Evolutionary conservation across 2,797 vertebrate genomes (phyloP).

Genomic region (Dendrocincla fuliginosa): DNA sequence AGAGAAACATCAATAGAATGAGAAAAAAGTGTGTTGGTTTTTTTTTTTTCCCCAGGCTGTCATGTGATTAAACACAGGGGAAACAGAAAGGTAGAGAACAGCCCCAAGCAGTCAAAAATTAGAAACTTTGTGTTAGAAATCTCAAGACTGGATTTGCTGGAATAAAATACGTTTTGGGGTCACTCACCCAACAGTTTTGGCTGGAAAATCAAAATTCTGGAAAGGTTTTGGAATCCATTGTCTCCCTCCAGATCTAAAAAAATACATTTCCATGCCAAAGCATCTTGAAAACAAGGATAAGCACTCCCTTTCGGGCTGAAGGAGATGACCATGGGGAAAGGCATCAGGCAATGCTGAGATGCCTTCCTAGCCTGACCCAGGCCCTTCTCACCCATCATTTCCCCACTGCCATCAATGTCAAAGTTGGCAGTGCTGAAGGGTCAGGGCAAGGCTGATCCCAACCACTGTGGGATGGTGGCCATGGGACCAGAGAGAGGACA

Average conservation of each 20-base stretch:
- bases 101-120: conserved; percentile 11
- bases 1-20: conserved; percentile 22
- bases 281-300: neutral
- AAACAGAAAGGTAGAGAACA: conserved; percentile 1
- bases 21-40: neutral
- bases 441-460: accelerated
- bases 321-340: neutral
- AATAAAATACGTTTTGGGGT: neutral
- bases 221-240: neutral
- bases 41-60: neutral
- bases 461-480: accelerated
- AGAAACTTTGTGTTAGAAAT: conserved; percentile 39
- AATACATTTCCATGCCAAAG: neutral
- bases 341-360: accelerated
- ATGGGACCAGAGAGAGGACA: neutral
- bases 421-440: neutral
- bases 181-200: neutral
- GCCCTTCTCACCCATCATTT: accelerated
- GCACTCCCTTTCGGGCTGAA: neutral
- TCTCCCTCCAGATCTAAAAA: neutral
- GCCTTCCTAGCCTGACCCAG: neutral
- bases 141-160: conserved; percentile 7
- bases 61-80: conserved; percentile 19
- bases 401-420: accelerated
- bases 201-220: neutral